phyloP scores from a whole-genome alignment of 2,113 vertebrate species.

The Colius striatus region DNA sequence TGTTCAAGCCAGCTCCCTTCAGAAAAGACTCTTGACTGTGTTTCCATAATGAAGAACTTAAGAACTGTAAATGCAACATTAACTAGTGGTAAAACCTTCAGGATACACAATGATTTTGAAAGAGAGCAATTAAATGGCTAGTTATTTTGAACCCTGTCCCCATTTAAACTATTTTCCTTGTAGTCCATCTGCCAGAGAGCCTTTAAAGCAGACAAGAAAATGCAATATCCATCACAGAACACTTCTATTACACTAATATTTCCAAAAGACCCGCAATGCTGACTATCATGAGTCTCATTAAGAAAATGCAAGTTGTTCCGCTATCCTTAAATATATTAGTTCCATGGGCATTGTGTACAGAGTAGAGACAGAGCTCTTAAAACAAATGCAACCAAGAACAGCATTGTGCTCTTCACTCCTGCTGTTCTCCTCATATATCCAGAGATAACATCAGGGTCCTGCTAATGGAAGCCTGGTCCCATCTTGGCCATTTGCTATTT shows the following conservation, averaged over 20 bases:
- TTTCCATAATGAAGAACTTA: constrained; percentile 36
- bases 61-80: constrained; percentile 39
- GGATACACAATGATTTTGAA: constrained; percentile 19
- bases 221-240: not conserved
- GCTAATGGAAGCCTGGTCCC: not conserved
- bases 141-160: constrained; percentile 52
- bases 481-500: not conserved
- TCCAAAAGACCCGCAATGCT: not conserved
- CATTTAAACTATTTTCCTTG: not conserved
- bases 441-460: not conserved
- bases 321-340: not conserved
- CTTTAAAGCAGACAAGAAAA: constrained; percentile 21
- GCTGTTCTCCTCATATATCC: not conserved
- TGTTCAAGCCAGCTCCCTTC: constrained; percentile 4
- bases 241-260: constrained; percentile 11
- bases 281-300: constrained; percentile 6
- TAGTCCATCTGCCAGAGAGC: constrained; percentile 47
- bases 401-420: not conserved
- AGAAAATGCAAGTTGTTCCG: not conserved
- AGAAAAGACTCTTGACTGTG: constrained; percentile 21
- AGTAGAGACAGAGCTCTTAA: not conserved
- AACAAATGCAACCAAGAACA: not conserved
- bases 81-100: constrained; percentile 9
- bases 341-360: not conserved
- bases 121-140: not conserved